These are phyloP conservation scores for Mormyrops boulengeri DNA, from an alignment of 2,797 vertebrate genomes.

Conservation along the genomic window DNA sequence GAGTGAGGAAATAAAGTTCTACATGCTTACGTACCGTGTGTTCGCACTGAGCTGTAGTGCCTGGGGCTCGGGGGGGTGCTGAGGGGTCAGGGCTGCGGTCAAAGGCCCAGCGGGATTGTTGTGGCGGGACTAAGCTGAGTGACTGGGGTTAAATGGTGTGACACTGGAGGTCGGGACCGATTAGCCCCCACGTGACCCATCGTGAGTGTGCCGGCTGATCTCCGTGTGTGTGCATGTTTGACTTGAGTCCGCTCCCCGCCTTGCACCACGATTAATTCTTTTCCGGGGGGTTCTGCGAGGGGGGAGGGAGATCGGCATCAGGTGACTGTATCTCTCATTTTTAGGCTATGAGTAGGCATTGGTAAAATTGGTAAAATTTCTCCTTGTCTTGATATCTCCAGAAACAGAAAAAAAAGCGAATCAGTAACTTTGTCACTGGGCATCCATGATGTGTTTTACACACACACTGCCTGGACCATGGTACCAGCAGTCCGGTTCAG, in stretches of 20 bases:
- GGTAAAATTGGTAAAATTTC: neutral
- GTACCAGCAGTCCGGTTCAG: neutral
- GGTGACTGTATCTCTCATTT: neutral
- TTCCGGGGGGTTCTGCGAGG: neutral
- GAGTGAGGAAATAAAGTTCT: neutral
- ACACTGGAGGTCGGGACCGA: conserved; percentile 53
- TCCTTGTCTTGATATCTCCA: conserved; percentile 26
- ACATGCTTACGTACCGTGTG: neutral
- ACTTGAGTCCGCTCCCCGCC: neutral
- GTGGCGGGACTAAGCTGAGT: conserved; percentile 50
- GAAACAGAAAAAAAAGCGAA: conserved; percentile 34
- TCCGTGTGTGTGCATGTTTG: conserved; percentile 8
- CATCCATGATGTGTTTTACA: neutral
- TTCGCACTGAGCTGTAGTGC: neutral
- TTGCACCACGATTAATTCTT: neutral
- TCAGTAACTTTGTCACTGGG: neutral
- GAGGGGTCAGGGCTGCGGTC: neutral
- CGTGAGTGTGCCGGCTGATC: conserved; percentile 8
- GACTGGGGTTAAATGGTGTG: conserved; percentile 54
- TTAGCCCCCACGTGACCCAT: conserved; percentile 57
- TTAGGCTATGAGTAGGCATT: neutral
- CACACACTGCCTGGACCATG: neutral
- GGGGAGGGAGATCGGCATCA: neutral
- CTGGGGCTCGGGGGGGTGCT: neutral
- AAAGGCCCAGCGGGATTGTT: conserved; percentile 30